These are phyloP conservation scores for Drosophila incognita DNA, from an alignment of 2,888 invertebrate species.

Conservation along the genomic window DNA sequence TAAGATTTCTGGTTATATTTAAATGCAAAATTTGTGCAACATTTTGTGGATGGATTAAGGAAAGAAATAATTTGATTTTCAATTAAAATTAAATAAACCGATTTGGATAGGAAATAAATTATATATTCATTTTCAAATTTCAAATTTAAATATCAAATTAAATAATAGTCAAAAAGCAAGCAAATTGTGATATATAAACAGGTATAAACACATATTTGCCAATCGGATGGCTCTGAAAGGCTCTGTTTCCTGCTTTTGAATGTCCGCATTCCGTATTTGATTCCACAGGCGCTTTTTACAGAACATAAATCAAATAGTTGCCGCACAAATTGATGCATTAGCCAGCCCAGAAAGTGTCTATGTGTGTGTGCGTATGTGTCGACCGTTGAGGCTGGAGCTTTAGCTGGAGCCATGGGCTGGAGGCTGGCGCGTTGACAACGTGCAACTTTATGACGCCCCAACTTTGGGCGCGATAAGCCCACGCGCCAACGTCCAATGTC, in stretches of 20 bases:
- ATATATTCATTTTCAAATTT: no score
- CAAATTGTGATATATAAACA: neutral
- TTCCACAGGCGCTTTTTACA: constrained; percentile 43
- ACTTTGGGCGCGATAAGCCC: constrained; percentile 75
- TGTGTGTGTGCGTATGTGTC: constrained; percentile 19
- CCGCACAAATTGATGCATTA: constrained; percentile 79
- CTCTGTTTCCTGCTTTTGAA: constrained; percentile 35
- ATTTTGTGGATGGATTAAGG: neutral
- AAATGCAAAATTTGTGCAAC: neutral
- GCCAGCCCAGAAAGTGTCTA: constrained; percentile 46
- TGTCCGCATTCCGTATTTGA: constrained; percentile 49
- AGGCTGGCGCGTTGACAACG: constrained; percentile 64
- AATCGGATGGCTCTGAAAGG: neutral
- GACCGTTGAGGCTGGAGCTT: constrained; percentile 1
- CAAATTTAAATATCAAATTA: neutral
- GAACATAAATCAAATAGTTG: constrained; percentile 72
- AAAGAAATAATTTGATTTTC: neutral
- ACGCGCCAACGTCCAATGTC: constrained; percentile 56
- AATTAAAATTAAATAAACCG: neutral
- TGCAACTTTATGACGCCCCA: constrained; percentile 77
- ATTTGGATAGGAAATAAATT: neutral
- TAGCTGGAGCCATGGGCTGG: constrained; percentile 6
- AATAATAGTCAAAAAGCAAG: neutral
- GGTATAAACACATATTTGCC: neutral
- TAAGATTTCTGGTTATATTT: neutral